Conservation (phyloP, 1,140 invertebrate genomes). For the Drosophila athabasca region DNA sequence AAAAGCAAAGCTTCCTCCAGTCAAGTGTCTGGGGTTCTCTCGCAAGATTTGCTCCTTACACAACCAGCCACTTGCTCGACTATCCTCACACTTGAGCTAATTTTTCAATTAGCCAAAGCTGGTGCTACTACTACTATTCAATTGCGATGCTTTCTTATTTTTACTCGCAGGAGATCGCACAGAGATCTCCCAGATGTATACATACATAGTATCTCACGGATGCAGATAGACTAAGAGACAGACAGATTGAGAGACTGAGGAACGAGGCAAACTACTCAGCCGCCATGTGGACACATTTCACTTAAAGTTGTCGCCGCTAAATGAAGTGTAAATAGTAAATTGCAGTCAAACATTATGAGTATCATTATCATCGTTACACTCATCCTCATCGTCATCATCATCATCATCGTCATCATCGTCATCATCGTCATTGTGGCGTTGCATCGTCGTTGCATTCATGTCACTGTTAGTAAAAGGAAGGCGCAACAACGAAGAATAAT, state of each 20-base stretch:
- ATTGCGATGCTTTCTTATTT: slow-evolving; percentile 46
- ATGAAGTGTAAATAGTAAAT: slow-evolving; percentile 82
- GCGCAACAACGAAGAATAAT: slow-evolving; percentile 47
- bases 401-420: too few species aligned
- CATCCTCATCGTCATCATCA: slow-evolving; percentile 31
- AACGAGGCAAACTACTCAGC: slow-evolving; percentile 60
- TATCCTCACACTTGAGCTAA: slow-evolving; percentile 58
- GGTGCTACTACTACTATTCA: slow-evolving; percentile 51
- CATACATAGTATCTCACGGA: slow-evolving; percentile 43
- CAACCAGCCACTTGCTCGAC: slow-evolving; percentile 38
- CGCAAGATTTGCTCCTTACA: slow-evolving; percentile 33
- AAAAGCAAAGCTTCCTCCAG: slow-evolving; percentile 27
- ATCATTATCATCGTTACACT: slow-evolving; percentile 44
- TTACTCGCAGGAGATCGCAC: slow-evolving; percentile 21
- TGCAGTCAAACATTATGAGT: slow-evolving; percentile 79
- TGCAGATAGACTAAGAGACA: slow-evolving; percentile 5
- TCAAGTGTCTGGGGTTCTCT: slow-evolving; percentile 35
- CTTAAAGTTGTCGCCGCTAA: slow-evolving; percentile 79
- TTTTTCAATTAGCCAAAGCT: slow-evolving; percentile 61
- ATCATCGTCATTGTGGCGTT: too few species aligned
- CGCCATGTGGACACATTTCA: slow-evolving; percentile 76
- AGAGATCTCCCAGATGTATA: too few species aligned
- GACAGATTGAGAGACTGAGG: background rate
- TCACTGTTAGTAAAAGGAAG: slow-evolving; percentile 26
- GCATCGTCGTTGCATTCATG: slow-evolving; percentile 47